Evolutionary conservation across 2,888 invertebrate genomes (phyloP), one percentile per base, ranked within the genome.

Genomic region (Trichopria drosophilae): DNA sequence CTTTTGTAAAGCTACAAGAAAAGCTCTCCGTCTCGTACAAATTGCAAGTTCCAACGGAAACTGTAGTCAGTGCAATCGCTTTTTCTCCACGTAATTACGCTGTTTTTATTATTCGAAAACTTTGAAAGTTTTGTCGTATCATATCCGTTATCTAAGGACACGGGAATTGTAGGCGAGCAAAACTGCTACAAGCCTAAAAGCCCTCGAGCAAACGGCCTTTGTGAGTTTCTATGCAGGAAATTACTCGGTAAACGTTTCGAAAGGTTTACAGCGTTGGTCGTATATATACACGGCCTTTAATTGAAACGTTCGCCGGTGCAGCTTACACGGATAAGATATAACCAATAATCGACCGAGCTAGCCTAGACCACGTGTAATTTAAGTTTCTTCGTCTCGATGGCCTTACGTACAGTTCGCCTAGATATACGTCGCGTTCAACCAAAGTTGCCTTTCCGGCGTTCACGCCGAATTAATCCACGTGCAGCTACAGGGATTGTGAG

Each of bases 341-440:
- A 63, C 61, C 64, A 51, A 53, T 53, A 55, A 58, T 62, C 57
- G 59, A 56, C 51, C 48, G 44, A 44, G 58, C 55, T 52, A 55
- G n/a, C 32, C 23, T n/a, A n/a, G 53, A 52, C 54, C 55, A 53
- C 57, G 55, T 60, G 62, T 65, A 68, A 67, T 67, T 67, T 63
- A 64, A 63, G 64, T 66, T 66, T 55, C 62, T 53, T 54, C 55
- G 57, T 57, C 55, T 59, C 55, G 44, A n/a, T n/a, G n/a, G n/a
- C n/a, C n/a, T n/a, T n/a, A n/a, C n/a, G n/a, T n/a, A n/a, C n/a
- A n/a, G n/a, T n/a, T n/a, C n/a, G 16, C 9, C n/a, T 19, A 16
- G 9, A 9, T 39, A 15, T 18, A 6, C 31, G n/a, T 32, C 45
- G 28, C 6, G 23, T 39, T 24, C 24, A 49, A 50, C 43, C 52